Percentiles rank a stretch among this genome's conserved stretches.
Conservation (phyloP, 2,888 invertebrate genomes). For the Zygothrica quintamaculata region DNA sequence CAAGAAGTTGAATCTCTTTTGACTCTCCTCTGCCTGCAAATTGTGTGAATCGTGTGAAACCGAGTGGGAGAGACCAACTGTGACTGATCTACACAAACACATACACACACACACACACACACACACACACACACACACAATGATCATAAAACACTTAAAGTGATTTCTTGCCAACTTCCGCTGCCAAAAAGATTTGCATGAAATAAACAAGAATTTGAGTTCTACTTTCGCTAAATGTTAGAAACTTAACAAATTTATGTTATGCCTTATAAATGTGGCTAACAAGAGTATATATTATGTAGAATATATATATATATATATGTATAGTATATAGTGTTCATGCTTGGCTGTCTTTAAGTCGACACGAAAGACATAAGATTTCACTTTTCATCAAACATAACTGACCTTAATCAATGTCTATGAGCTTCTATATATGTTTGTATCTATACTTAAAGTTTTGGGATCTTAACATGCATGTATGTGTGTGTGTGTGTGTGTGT, state of each 20-base stretch:
- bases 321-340: conserved; percentile 10
- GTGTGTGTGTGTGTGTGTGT: conserved; percentile 8
- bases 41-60: conserved; percentile 9
- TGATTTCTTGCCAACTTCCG: conserved; percentile 72
- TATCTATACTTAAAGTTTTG: not conserved
- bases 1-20: not conserved
- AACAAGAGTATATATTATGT: too few species aligned
- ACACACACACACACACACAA: conserved; percentile 11
- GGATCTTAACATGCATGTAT: too few species aligned
- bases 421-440: conserved; percentile 42
- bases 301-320: too few species aligned
- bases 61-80: conserved; percentile 10
- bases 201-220: conserved; percentile 63
- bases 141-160: conserved; percentile 61
- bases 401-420: conserved; percentile 74
- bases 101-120: too few species aligned
- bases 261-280: too few species aligned
- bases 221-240: conserved; percentile 66
- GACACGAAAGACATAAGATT: conserved; percentile 42
- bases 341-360: conserved; percentile 46
- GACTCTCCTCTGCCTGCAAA: conserved; percentile 1
- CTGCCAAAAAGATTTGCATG: conserved; percentile 59
- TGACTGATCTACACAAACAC: not conserved
- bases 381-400: conserved; percentile 68
- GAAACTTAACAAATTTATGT: not conserved